A percentile compares a stretch with the other conserved stretches of the same genome.
phyloP scores from a whole-genome alignment of 2,113 vertebrate species.

The Cervus canadensis region DNA sequence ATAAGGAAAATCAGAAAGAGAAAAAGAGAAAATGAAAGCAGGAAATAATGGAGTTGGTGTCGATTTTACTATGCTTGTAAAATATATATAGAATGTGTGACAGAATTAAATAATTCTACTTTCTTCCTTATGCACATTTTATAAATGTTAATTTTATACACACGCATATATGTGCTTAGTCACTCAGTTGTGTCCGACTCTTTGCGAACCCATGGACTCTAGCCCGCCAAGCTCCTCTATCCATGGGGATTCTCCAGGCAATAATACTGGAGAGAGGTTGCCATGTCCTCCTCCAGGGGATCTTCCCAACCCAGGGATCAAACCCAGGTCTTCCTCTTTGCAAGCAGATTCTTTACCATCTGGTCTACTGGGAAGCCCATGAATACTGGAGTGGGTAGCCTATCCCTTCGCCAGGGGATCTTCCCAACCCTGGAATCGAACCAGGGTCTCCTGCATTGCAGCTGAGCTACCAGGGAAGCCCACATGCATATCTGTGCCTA shows the following conservation, averaged over 20 bases:
- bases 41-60: neutral
- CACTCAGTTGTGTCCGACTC: fast-evolving
- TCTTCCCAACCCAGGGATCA: neutral
- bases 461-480: neutral
- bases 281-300: neutral
- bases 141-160: neutral
- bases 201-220: neutral
- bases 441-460: neutral
- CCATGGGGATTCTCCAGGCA: neutral
- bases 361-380: neutral
- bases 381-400: neutral
- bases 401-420: neutral
- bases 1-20: neutral
- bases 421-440: neutral
- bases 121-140: neutral
- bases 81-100: neutral
- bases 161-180: neutral
- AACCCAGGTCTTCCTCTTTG: neutral
- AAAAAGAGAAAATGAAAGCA: neutral
- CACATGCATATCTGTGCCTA: neutral
- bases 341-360: neutral
- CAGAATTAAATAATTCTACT: neutral
- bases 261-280: neutral
- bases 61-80: neutral
- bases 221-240: neutral